Evolutionary conservation across 2,113 vertebrate species (phyloP).

Genomic region (Bothrops jararaca): DNA sequence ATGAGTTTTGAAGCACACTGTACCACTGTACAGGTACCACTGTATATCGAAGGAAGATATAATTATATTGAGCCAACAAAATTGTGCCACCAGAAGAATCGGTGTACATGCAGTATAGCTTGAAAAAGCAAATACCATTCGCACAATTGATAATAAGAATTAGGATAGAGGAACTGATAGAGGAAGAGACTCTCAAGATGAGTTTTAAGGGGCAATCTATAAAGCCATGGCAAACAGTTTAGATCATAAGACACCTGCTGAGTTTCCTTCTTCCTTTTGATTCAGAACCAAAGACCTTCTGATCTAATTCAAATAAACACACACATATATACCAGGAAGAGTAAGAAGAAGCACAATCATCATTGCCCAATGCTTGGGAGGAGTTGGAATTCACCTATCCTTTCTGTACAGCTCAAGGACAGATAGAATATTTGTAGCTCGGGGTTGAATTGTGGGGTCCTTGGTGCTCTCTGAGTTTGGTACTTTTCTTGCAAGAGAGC

Average conservation of each 20-base stretch:
- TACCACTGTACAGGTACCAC: too few relatives aligned
- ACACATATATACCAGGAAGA: not conserved
- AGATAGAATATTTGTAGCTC: not conserved
- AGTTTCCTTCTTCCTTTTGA: not conserved
- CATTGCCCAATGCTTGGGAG: not conserved
- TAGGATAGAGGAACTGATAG: not conserved
- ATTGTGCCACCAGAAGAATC: not conserved
- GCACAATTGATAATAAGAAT: not conserved
- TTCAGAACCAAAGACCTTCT: not conserved
- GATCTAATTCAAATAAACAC: not conserved
- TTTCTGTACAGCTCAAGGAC: not conserved
- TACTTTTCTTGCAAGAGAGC: not conserved
- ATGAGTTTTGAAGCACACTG: too few relatives aligned
- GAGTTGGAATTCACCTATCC: not conserved
- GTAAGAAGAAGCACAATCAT: not conserved
- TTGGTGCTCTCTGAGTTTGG: too few relatives aligned
- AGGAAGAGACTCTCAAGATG: not conserved
- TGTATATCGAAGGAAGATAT: not conserved
- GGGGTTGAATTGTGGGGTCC: too few relatives aligned
- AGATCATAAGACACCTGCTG: not conserved
- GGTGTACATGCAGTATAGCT: not conserved
- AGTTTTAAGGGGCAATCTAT: not conserved
- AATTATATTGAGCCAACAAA: not conserved
- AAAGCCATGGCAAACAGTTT: not conserved
- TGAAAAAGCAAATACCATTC: not conserved